Conservation (phyloP, 64 coral and sea anemone genomes). For the Catalaphyllia jardinei region DNA sequence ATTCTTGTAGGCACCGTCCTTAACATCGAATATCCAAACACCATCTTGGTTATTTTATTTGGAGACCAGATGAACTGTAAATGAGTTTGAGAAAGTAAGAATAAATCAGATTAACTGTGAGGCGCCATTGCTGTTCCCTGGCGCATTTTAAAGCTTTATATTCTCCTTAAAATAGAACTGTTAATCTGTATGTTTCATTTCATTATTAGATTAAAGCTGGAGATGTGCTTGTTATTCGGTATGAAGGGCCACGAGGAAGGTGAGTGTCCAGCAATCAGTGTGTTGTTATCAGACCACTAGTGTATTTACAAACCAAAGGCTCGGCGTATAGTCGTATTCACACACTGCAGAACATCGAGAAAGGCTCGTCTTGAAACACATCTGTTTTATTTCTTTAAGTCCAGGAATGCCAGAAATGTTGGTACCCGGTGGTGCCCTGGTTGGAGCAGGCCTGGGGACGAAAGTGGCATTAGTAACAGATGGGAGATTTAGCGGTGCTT, state of each 20-base stretch:
- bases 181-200: not conserved
- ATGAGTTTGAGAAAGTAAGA: too few relatives aligned
- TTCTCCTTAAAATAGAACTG: too few relatives aligned
- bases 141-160: too few relatives aligned
- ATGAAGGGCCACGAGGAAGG: slow-evolving; percentile 89
- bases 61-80: too few relatives aligned
- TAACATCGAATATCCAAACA: too few relatives aligned
- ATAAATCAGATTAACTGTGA: too few relatives aligned
- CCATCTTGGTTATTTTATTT: too few relatives aligned
- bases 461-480: slow-evolving; percentile 87
- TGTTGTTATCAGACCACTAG: not conserved
- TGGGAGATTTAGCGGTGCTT: slow-evolving; percentile 86
- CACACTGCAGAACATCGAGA: too few relatives aligned
- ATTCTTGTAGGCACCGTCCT: too few relatives aligned
- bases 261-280: not conserved
- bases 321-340: too few relatives aligned
- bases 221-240: slow-evolving; percentile 82
- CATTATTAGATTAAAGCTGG: slow-evolving; percentile 76
- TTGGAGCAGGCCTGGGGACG: slow-evolving; percentile 86
- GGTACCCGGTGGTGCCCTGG: slow-evolving; percentile 62
- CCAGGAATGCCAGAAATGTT: slow-evolving; percentile 95
- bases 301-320: too few relatives aligned
- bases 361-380: not conserved
- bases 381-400: slow-evolving; percentile 7
- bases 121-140: too few relatives aligned